Conservation (phyloP, 2,113 vertebrate genomes). For the Diglossa brunneiventris region DNA sequence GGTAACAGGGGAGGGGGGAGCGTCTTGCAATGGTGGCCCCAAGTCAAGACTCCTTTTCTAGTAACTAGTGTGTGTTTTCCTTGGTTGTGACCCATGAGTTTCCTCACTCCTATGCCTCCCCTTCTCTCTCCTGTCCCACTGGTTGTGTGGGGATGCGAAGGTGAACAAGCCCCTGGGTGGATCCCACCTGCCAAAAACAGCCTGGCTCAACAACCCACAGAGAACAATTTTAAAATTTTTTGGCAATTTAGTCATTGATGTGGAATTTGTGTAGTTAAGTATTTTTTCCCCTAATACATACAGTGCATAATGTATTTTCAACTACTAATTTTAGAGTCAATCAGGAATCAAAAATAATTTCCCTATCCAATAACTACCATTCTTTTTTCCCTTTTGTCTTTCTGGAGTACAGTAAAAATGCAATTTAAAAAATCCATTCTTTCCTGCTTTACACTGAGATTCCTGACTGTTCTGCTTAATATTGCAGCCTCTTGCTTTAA, state of each 20-base stretch:
- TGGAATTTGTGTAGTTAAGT: neutral
- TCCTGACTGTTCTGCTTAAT: neutral
- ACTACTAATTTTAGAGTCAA: neutral
- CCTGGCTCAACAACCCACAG: neutral
- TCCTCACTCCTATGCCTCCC: neutral
- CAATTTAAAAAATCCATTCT: neutral
- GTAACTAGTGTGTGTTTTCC: neutral
- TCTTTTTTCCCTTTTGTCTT: neutral
- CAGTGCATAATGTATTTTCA: neutral
- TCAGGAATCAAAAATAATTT: neutral
- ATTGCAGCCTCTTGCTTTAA: neutral
- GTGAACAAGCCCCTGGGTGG: neutral
- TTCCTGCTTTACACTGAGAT: neutral
- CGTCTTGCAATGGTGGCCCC: fast-evolving
- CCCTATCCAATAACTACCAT: neutral
- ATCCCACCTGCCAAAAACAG: neutral
- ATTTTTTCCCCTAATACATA: neutral
- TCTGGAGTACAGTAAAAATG: neutral
- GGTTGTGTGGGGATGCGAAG: fast-evolving
- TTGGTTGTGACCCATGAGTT: neutral
- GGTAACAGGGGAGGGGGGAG: fast-evolving
- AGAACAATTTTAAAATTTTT: neutral
- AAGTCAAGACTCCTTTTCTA: neutral
- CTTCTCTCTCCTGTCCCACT: neutral
- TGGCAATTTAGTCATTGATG: neutral